Conservation (phyloP, 2,888 invertebrate genomes). For the Neuroscelio doddi region DNA sequence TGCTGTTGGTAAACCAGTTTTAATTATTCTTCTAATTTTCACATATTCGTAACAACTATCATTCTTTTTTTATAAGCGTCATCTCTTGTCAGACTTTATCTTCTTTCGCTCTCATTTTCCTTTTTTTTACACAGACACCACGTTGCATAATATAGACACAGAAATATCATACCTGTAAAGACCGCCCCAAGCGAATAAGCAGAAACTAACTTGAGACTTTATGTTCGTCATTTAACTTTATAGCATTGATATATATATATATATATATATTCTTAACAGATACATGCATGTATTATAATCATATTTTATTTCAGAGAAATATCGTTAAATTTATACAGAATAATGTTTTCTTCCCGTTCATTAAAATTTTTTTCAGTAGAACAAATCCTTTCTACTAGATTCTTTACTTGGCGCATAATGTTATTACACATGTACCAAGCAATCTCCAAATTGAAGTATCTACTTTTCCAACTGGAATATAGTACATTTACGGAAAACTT, state of each 20-base stretch:
- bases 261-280: background rate
- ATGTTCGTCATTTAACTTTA: conserved; percentile 48
- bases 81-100: background rate
- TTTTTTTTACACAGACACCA: background rate
- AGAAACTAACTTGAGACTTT: conserved; percentile 44
- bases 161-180: conserved; percentile 13
- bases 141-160: conserved; percentile 16
- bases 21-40: no score
- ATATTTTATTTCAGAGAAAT: background rate
- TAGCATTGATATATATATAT: conserved; percentile 44
- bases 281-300: conserved; percentile 5
- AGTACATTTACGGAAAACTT: conserved; percentile 5
- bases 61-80: background rate
- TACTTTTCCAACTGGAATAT: no score
- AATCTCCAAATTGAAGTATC: no score
- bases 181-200: conserved; percentile 39
- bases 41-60: no score
- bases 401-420: no score
- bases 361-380: background rate
- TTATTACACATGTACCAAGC: no score
- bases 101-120: conserved; percentile 8
- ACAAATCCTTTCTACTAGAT: no score
- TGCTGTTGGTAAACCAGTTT: no score
- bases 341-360: conserved; percentile 3
- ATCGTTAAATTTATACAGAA: background rate